Percentiles rank a stretch among this genome's conserved stretches.
phyloP scores from a whole-genome alignment of 2,113 vertebrate genomes.

The Plecturocebus donacophilus region DNA sequence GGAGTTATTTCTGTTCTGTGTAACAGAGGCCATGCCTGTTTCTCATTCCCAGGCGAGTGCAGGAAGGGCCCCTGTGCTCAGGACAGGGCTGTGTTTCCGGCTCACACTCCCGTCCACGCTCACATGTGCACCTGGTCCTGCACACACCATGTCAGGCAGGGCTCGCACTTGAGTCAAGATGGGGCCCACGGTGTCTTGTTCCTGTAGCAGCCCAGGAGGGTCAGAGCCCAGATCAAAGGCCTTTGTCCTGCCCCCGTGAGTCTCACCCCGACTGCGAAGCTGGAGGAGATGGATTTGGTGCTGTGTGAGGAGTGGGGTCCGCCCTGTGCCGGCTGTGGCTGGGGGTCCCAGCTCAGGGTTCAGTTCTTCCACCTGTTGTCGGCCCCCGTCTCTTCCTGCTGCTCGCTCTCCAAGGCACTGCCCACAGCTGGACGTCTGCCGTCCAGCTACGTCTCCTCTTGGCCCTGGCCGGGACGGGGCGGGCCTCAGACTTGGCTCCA shows the following conservation, averaged over 20 bases:
- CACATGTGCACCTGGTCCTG: background rate
- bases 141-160: background rate
- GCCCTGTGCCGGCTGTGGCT: too few species aligned
- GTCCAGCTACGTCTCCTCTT: background rate
- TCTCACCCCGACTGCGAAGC: background rate
- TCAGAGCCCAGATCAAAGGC: background rate
- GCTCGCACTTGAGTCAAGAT: background rate
- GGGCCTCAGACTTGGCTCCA: background rate
- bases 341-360: too few species aligned
- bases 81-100: background rate
- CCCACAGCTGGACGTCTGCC: background rate
- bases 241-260: rapidly evolving
- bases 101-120: background rate
- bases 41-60: background rate
- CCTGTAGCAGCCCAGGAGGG: background rate
- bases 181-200: background rate
- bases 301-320: background rate
- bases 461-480: background rate
- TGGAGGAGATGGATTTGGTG: background rate
- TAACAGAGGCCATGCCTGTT: background rate
- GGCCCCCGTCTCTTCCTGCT: background rate
- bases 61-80: background rate
- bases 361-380: too few species aligned
- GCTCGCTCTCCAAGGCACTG: rapidly evolving
- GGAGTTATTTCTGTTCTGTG: background rate